Percentiles rank a stretch among this genome's conserved stretches.
phyloP scores from a whole-genome alignment of 1,140 invertebrate species.

The Aphaenogaster ashmeadi region DNA sequence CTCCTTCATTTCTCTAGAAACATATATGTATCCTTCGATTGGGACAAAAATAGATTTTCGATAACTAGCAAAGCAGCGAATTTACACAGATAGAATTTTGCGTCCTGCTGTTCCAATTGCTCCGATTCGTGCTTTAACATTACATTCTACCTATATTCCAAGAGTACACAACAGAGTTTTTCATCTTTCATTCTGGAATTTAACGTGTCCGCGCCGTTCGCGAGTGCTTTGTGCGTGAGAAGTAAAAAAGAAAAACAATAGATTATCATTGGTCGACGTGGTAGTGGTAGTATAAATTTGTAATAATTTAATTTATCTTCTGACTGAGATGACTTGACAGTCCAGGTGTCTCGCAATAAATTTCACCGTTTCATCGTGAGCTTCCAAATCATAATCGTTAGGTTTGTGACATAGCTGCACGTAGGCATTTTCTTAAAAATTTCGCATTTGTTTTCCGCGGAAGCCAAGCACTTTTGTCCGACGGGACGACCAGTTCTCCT shows the following conservation, averaged over 20 bases:
- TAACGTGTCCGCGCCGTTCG: background rate
- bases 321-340: background rate
- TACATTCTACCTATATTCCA: background rate
- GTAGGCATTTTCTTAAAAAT: constrained; percentile 5
- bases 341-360: background rate
- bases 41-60: constrained; percentile 27
- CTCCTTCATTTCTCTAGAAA: background rate
- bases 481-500: constrained; percentile 30
- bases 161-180: background rate
- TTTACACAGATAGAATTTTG: constrained; percentile 6
- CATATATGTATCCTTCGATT: background rate
- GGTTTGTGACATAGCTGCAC: background rate
- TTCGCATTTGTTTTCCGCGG: background rate
- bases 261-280: background rate
- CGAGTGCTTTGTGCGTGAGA: constrained; percentile 6
- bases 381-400: background rate
- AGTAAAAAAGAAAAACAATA: background rate
- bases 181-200: background rate
- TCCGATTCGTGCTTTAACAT: background rate
- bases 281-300: background rate
- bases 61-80: constrained; percentile 10
- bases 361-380: background rate
- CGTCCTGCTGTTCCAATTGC: background rate
- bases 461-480: constrained; percentile 35
- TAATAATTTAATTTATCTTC: constrained; percentile 6